Evolutionary conservation across 2,888 invertebrate genomes (phyloP).

Genomic region (Calameuta pallipes): DNA sequence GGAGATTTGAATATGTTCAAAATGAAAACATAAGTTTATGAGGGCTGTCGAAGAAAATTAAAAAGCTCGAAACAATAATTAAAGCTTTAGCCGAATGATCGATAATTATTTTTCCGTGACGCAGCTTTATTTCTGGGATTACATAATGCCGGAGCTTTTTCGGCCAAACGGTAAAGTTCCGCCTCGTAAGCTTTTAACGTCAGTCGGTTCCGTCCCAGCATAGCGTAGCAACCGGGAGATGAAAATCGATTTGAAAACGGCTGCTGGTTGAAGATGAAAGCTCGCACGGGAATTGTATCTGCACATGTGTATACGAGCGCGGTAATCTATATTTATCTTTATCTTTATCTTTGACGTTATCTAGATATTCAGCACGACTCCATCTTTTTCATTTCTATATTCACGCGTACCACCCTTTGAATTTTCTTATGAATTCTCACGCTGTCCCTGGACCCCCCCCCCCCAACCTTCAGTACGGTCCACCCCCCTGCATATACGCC

Average conservation of each 20-base stretch:
- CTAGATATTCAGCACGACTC: background rate
- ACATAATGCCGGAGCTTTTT: background rate
- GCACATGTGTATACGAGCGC: background rate
- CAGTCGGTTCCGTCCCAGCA: background rate
- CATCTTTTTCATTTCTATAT: background rate
- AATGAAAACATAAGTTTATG: background rate
- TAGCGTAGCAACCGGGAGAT: background rate
- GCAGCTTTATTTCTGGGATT: background rate
- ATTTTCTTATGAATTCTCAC: background rate
- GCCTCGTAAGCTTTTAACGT: background rate
- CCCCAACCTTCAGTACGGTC: no score
- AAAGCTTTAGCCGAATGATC: background rate
- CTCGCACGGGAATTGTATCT: background rate
- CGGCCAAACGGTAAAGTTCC: background rate
- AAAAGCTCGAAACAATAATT: no score
- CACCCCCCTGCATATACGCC: no score
- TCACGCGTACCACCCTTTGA: background rate
- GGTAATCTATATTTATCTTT: background rate
- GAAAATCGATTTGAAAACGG: conserved; percentile 1
- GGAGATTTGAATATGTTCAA: background rate
- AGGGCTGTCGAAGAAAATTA: no score
- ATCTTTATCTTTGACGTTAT: background rate
- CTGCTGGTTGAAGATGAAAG: background rate
- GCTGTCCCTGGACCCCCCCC: background rate
- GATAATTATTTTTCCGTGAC: background rate